These are phyloP conservation scores for Acrocephalus kingi DNA, from an alignment of 2,113 vertebrate genomes.

Conservation along the genomic window DNA sequence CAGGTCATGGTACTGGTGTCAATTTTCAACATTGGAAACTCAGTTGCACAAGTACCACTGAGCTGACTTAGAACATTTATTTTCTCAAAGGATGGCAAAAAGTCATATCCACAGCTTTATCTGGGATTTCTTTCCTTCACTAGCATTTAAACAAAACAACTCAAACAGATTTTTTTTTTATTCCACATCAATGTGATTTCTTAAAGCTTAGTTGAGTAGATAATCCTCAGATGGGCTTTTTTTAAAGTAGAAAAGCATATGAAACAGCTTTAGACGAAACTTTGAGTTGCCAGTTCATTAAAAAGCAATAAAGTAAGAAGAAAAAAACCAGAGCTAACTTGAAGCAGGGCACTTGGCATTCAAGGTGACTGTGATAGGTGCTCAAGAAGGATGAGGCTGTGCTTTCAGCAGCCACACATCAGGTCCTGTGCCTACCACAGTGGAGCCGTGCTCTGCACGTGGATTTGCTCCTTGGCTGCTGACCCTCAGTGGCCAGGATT, in stretches of 20 bases:
- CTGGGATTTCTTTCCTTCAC: neutral
- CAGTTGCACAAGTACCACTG: neutral
- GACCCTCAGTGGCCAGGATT: neutral
- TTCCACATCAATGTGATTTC: neutral
- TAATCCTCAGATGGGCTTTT: neutral
- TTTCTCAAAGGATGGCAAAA: neutral
- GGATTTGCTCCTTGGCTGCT: neutral
- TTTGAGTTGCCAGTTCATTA: neutral
- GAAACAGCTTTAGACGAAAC: slow-evolving; percentile 6
- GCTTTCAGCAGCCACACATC: neutral
- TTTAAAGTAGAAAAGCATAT: neutral
- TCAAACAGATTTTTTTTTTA: neutral
- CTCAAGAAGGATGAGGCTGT: neutral
- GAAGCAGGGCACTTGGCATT: neutral
- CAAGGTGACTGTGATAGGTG: neutral
- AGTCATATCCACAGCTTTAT: neutral
- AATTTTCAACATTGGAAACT: neutral
- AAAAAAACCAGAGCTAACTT: neutral
- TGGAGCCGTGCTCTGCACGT: rapidly evolving
- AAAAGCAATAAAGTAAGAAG: neutral
- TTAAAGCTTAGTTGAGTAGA: neutral
- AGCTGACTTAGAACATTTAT: neutral
- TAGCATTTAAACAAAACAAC: neutral
- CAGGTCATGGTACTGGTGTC: neutral
- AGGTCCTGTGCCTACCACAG: neutral